Percentiles rank a stretch among this genome's conserved stretches.
These are phyloP conservation scores for Euzophera pinguis DNA, from an alignment of 2,888 invertebrate species.

Conservation along the genomic window DNA sequence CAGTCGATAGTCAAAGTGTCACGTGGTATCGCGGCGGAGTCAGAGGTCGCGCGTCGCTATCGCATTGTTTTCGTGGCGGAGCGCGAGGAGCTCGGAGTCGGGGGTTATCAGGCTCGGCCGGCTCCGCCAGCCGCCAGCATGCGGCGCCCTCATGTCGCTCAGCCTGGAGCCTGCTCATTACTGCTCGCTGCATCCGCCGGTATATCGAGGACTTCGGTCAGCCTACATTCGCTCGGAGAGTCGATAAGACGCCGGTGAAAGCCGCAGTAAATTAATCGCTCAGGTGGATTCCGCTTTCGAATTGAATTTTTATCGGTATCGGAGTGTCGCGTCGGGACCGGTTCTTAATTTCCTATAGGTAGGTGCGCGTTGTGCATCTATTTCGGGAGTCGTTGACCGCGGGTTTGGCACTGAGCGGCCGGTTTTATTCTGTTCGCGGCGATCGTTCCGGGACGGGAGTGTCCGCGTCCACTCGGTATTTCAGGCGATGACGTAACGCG, in stretches of 20 bases:
- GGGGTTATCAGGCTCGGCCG: slow-evolving; percentile 20
- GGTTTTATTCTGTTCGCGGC: slow-evolving; percentile 49
- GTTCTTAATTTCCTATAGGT: slow-evolving; percentile 68
- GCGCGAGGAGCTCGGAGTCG: slow-evolving; percentile 23
- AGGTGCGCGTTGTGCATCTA: slow-evolving; percentile 69
- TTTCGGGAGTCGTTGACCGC: slow-evolving; percentile 79
- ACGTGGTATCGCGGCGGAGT: slow-evolving; percentile 20
- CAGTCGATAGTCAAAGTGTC: not conserved
- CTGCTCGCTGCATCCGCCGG: slow-evolving; percentile 12
- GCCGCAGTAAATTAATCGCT: slow-evolving; percentile 64
- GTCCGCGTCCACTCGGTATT: slow-evolving; percentile 34
- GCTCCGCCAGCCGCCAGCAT: slow-evolving; percentile 11
- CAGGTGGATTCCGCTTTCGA: slow-evolving; percentile 73
- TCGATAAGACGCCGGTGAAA: slow-evolving; percentile 54
- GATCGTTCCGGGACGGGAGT: slow-evolving; percentile 40
- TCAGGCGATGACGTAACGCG: slow-evolving; percentile 56
- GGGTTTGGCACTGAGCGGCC: slow-evolving; percentile 57
- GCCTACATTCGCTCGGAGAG: slow-evolving; percentile 26
- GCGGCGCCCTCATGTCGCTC: slow-evolving; percentile 16
- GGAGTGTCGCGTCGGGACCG: slow-evolving; percentile 61
- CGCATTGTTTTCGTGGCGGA: slow-evolving; percentile 28
- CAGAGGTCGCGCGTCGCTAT: slow-evolving; percentile 29
- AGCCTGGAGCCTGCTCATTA: slow-evolving; percentile 16
- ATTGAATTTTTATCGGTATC: slow-evolving; percentile 64
- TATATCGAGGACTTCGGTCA: slow-evolving; percentile 20